Base-by-base conservation (phyloP, 2,113 vertebrate genomes). In the Dascyllus trimaculatus region DNA sequence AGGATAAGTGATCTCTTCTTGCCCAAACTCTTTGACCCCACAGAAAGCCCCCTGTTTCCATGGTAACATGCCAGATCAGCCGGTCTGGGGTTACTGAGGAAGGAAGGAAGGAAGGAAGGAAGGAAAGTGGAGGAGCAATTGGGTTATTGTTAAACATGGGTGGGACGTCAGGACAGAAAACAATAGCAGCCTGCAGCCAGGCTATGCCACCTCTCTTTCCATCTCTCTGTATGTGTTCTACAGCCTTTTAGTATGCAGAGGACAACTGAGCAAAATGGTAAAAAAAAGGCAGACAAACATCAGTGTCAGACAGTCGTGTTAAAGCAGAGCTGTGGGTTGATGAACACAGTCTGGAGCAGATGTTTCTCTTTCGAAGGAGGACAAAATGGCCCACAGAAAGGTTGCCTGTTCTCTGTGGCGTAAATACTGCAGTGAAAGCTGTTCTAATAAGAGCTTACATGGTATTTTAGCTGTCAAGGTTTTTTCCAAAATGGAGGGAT, bases 81-180 rank as follows among this genome's bases (percentile, higher is more conserved):
- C 24, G 13, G 24, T 61, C 25, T 18, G 40, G 68, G 78, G 75
- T 86, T 48, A 70, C 22, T 1, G 6, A 71, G 82, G 80, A 81
- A 89, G 86, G 81, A 82, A 83, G 90, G 86, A 88, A 71, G 82
- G 80, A 81, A 89, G 86, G 81, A 82, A 83, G 90, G 86, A 88
- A 89, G 81, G 88, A 77, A 85, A 85, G 88, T 66, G 48, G 51
- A 77, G 81, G 65, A 80, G 56, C 76, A 46, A 71, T 65, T 5
- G 5, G 51, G 32, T n/a, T 35, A 90, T 92, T 90, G 90, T 92
- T 88, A 18, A 69, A 65, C 48, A 71, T 60, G 88, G 90, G 89
- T 68, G 89, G 63, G 48, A 26, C 75, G 67, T 71, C 18, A 17
- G 61, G 46, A 71, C 58, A 62, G 78, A 80, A 88, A 79, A 90